Base-by-base conservation (phyloP, 2,888 invertebrate genomes). In the Cerceris rybyensis region DNA sequence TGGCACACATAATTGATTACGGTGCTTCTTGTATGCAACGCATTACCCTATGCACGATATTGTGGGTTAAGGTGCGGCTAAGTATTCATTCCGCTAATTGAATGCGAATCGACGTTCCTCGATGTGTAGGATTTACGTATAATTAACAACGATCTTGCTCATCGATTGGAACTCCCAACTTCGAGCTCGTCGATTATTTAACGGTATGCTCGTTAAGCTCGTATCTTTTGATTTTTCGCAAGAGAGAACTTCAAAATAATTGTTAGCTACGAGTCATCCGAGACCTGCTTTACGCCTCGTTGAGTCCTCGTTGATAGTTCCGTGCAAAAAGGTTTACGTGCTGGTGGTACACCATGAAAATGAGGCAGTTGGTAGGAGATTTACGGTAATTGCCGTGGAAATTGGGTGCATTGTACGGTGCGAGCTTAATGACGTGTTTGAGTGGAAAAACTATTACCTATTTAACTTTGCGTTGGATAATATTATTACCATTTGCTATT, bases 1-100 rank as follows among this genome's bases (percentile, higher is more conserved):
- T 73, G 75, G 76, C 73, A 74, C 63, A 49, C 76, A 72, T 82
- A 85, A 85, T 85, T 80, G 75, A 85, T 83, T 80, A 75, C 64
- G 70, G 75, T 80, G 68, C 75, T 41, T 74, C 67, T 64, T 57
- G 42, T 50, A 55, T 52, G 58, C 63, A 66, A 59, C 64, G 28
- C 7, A 49, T 68, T 71, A 80, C 81, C 69, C 66, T 28, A 28
- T 28, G 28, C 50, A 60, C 70, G 64, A 72, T 65, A 84, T 78
- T 72, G 58, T 43, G 49, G 41, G 41, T 68, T 58, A 64, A 79
- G 76, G 78, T 71, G 69, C 75, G 74, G 70, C 85, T 49, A 55
- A 61, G 74, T 55, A 83, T 83, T 85, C 75, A 70, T 66, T 67
- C 71, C 39, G 69, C 75, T 85, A 85, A 84, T 84, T 83, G 76